Base-by-base conservation (phyloP, 30 jellyfish, hydroid and myxozoan genomes). In the Aurelia aurita region DNA sequence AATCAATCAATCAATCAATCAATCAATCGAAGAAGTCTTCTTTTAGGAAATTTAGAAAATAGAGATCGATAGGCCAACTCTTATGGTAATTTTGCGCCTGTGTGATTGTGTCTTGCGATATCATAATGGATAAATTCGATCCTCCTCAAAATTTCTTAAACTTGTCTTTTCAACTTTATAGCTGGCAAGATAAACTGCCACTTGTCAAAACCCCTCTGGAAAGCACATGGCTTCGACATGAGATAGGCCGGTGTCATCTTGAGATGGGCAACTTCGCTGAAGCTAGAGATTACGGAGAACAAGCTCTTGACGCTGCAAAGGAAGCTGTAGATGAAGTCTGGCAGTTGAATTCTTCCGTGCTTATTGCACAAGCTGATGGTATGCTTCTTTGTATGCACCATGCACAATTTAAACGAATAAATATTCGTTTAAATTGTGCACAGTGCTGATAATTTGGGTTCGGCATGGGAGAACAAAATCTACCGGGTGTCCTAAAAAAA, bases 181-280 rank as follows among this genome's bases (percentile, higher is more conserved):
- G 99, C 71, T 94, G 99, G 99, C 68, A 65, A 32, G 97, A 94
- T 77, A 94, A 94, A 58, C 90, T 94, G 21, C 97, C 96, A 15
- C 62, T 87, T 46, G 87, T 89, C 23, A 94, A 94, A 79, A 79
- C 99, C 7, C 95, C 99, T 4, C 89, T 94, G 28, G 99, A 94
- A 72, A 76, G 91, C 62, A 89, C 99, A 9, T 94, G 99, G 99
- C 75, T 94, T 49, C 91, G 65, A n/a, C 99, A 94, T 77, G 99
- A 94, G 79, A 84, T 94, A n/a, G 99, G 99, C 15, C 90, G 99
- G 20, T 94, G 97, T 68, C 95, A 84, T 73, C 73, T 94, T 72
- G 99, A 89, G 81, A 59, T 94, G 74, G 85, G 82, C 25, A 29
- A 67, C 61, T 81, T 69, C 60, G 71, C 77, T 10, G 95, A 89